Conservation (phyloP, 2,888 invertebrate species). For the Synergus laeviventris region DNA sequence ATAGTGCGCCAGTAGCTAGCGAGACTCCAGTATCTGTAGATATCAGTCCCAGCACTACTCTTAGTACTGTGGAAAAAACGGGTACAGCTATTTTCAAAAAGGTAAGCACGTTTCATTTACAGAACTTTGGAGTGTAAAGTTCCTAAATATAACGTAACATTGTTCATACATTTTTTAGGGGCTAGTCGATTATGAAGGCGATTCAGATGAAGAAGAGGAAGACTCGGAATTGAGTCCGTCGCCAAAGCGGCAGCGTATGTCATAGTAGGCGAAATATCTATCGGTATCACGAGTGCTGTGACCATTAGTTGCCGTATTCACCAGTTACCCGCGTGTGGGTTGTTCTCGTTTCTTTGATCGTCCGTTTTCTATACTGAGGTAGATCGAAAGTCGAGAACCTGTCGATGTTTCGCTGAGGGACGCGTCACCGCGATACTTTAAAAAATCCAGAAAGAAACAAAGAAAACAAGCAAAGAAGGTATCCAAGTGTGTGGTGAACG, state of each 20-base stretch:
- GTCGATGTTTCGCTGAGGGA: conserved; percentile 61
- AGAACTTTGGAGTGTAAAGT: not conserved
- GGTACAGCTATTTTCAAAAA: conserved; percentile 77
- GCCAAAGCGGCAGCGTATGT: conserved; percentile 86
- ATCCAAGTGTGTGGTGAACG: conserved; percentile 63
- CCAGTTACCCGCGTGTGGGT: conserved; percentile 44
- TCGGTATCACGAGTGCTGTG: conserved; percentile 67
- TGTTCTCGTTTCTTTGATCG: conserved; percentile 38
- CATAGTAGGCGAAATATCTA: conserved; percentile 79
- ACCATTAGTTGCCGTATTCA: conserved; percentile 61
- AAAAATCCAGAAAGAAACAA: conserved; percentile 35
- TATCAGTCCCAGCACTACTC: conserved; percentile 66
- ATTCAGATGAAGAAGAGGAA: conserved; percentile 96
- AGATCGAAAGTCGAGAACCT: conserved; percentile 36
- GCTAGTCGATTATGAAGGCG: conserved; percentile 97
- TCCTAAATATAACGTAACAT: too few species aligned
- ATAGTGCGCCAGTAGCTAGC: conserved; percentile 66
- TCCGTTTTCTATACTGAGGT: conserved; percentile 41
- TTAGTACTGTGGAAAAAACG: conserved; percentile 74
- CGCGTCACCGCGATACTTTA: conserved; percentile 55
- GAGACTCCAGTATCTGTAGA: conserved; percentile 68
- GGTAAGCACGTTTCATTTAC: conserved; percentile 60
- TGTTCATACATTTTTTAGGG: conserved; percentile 79
- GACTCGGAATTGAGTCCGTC: conserved; percentile 80
- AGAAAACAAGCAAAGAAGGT: conserved; percentile 46